Conservation (phyloP, 1,140 invertebrate species). For the Eciton burchellii region DNA sequence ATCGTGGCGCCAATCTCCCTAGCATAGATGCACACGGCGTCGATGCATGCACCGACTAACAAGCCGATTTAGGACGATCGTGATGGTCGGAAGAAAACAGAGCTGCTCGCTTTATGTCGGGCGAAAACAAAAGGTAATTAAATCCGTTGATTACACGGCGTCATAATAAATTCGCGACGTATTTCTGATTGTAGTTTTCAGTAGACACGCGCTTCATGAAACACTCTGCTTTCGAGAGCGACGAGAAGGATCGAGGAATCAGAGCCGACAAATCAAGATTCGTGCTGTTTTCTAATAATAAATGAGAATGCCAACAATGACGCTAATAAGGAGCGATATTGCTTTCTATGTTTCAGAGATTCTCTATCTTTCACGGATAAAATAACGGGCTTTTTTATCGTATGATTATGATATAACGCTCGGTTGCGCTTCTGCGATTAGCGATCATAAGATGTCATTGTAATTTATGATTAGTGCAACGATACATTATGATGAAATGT, state of each 20-base stretch:
- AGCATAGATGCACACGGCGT: background rate
- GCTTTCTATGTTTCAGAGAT: too few relatives aligned
- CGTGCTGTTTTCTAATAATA: too few relatives aligned
- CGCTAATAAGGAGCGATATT: too few relatives aligned
- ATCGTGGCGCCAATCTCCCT: background rate
- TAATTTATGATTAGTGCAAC: constrained; percentile 36
- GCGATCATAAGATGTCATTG: background rate
- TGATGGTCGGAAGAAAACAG: background rate
- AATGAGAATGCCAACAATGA: too few relatives aligned
- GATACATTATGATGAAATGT: constrained; percentile 24
- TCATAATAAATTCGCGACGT: background rate
- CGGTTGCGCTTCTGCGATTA: background rate
- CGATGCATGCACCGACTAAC: background rate
- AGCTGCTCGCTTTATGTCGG: background rate
- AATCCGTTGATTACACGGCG: constrained; percentile 5
- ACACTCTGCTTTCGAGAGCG: too few relatives aligned
- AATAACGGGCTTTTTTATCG: constrained; percentile 36
- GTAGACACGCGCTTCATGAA: too few relatives aligned
- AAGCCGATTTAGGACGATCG: background rate
- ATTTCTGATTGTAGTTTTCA: background rate
- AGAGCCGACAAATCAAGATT: too few relatives aligned
- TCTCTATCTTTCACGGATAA: background rate
- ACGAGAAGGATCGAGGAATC: too few relatives aligned
- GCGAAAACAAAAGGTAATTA: constrained; percentile 21
- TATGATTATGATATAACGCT: constrained; percentile 4